Evolutionary conservation across 2,113 vertebrate species (phyloP), one percentile per base, ranked within the genome.

Genomic region (Anarrhichthys ocellatus): DNA sequence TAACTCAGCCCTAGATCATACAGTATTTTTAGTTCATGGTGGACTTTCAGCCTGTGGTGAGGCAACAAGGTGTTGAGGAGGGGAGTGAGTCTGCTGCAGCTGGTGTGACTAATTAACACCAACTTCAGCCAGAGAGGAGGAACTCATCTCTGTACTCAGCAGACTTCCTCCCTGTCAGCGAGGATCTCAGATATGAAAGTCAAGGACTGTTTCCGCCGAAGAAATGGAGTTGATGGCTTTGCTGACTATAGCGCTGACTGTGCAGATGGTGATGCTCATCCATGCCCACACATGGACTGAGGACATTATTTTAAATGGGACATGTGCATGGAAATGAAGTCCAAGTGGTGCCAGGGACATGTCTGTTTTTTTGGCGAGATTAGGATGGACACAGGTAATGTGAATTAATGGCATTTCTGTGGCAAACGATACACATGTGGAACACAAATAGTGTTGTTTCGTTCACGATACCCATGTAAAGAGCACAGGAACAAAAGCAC

Each of bases 401-500:
- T 10, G 54, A 48, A n/a, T 27, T 6, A 42, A 20, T 67, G 14
- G 2, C 11, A 11, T 32, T 32, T 59, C 46, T 66, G 4, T 34
- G 11, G 22, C 14, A 40, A 4, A 38, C 40, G 42, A 64, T n/a
- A 50, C 46, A 1, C 2, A 58, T 20, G 15, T 50, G 54, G 11
- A 68, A 54, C 9, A 54, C 9, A 24, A 27, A 29, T 3, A 17
- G 11, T 11, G 52, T 18, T 64, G 34, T 63, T 70, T 78, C 29
- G 40, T 56, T 65, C 7, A 50, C 80, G 58, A n/a, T 48, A 36
- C 24, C 22, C 1, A 34, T 50, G 32, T 46, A 63, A 83, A 76
- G 84, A 90, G 84, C 80, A 74, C 54, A 65, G 64, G 82, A 90
- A 85, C 88, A 91, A 82, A 20, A 74, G 5, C 17, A 20, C 13